Conservation (phyloP, 2,797 vertebrate species). For the Gallinago nigripennis region DNA sequence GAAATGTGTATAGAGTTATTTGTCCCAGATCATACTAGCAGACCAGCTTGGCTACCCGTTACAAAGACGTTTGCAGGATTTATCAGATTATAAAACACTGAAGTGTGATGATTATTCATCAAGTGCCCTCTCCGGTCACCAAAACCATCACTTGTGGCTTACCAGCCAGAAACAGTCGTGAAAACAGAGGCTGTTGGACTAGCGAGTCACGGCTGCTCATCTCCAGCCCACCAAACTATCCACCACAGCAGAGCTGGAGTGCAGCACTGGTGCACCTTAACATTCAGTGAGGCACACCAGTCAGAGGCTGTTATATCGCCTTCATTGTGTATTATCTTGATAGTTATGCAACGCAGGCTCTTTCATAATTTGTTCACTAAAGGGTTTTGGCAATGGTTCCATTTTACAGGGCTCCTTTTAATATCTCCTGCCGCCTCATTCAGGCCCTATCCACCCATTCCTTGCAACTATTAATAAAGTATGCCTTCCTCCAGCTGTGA, state of each 20-base stretch:
- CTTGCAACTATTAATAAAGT: conserved; percentile 47
- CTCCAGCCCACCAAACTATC: background rate
- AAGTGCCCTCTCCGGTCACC: background rate
- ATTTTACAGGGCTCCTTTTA: conserved; percentile 1
- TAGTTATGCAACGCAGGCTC: fast-evolving
- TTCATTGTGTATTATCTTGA: background rate
- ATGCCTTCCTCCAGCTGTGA: conserved; percentile 45
- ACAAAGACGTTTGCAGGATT: background rate
- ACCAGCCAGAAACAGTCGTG: background rate
- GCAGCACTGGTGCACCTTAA: background rate
- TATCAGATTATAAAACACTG: background rate
- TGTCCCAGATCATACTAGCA: background rate
- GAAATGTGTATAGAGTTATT: background rate
- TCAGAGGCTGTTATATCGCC: fast-evolving
- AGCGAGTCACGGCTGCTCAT: background rate
- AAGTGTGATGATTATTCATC: background rate
- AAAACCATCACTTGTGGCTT: background rate
- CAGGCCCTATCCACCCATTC: background rate
- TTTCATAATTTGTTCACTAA: background rate
- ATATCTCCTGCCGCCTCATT: background rate
- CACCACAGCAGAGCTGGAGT: background rate
- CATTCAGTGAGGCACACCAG: background rate
- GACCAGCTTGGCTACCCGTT: background rate
- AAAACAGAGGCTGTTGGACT: background rate
- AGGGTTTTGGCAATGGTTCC: background rate